Percentiles rank a stretch among this genome's conserved stretches.
phyloP scores from a whole-genome alignment of 1,140 invertebrate species.

The Cylas formicarius region DNA sequence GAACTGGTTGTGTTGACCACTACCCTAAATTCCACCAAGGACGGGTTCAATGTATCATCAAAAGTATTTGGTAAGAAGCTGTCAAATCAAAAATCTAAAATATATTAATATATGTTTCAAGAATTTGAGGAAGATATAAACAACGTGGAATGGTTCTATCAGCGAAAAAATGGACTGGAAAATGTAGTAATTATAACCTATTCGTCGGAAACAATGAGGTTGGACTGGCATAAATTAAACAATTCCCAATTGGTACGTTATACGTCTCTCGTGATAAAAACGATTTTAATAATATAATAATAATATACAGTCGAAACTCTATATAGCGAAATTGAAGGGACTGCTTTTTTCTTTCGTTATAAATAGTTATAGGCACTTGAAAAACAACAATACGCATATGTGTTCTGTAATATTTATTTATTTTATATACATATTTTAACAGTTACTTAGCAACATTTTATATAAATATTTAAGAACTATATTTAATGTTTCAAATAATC shows the following conservation, averaged over 20 bases:
- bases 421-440: too few relatives aligned
- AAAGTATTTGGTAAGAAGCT: constrained; percentile 1
- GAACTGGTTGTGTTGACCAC: constrained; percentile 12
- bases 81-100: not conserved
- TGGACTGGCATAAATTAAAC: not conserved
- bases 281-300: too few relatives aligned
- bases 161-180: constrained; percentile 4
- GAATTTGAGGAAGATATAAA: constrained; percentile 1
- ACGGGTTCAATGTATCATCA: constrained; percentile 1
- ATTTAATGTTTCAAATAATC: too few relatives aligned
- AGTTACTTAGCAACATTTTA: too few relatives aligned
- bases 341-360: too few relatives aligned
- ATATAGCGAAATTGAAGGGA: too few relatives aligned
- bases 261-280: too few relatives aligned
- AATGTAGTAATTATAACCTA: not conserved
- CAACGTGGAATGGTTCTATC: not conserved
- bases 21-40: constrained; percentile 2
- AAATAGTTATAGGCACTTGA: too few relatives aligned
- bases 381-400: too few relatives aligned
- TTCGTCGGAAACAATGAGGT: not conserved
- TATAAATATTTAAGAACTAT: too few relatives aligned
- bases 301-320: too few relatives aligned
- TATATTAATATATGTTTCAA: constrained; percentile 6
- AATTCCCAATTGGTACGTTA: not conserved
- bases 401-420: too few relatives aligned